Base-by-base conservation (phyloP, 2,113 vertebrate genomes). In the Lepisosteus osseus region DNA sequence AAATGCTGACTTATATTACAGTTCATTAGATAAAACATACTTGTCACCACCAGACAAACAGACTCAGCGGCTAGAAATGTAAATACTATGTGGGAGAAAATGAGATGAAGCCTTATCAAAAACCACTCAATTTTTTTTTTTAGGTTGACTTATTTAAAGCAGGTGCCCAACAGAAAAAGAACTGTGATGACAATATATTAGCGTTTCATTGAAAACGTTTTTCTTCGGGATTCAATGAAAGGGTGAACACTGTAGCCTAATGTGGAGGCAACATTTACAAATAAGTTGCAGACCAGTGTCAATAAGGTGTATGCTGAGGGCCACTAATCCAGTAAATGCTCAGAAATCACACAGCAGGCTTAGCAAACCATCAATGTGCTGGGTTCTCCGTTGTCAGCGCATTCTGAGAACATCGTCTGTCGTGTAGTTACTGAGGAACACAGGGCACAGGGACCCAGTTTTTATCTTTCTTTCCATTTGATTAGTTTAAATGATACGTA, bases 261-360 rank as follows among this genome's bases (percentile, higher is more conserved):
- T 47, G 44, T 3, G 40, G 71, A 51, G 62, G 59, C 29, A 61
- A 64, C 56, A 64, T 61, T 74, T 62, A 73, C 62, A 7, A 17
- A 65, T 51, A 43, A 8, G 45, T 7, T 15, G 15, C 62, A 65
- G 44, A 12, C 42, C 63, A 69, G 29, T 17, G 29, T 29, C 29
- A 29, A 17, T 47, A 64, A 29, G 55, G 51, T 9, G 65, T 55
- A 43, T 47, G 40, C 61, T 54, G 7, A 17, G 70, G n/a, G 29
- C 62, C 29, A 54, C 72, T 69, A 74, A 79, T 79, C 73, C 76
- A 72, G 62, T 74, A 59, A 67, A 8, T 67, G 55, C 69, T 70
- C 69, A 45, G 29, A 68, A 74, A 45, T 72, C 69, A 65, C 72
- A 74, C 72, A 72, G 67, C 56, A 55, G 72, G 69, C 68, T 76